A percentile compares a stretch with the other conserved stretches of the same genome.
Conservation (phyloP, 2,797 vertebrate species). For the Macrochelys suwanniensis region DNA sequence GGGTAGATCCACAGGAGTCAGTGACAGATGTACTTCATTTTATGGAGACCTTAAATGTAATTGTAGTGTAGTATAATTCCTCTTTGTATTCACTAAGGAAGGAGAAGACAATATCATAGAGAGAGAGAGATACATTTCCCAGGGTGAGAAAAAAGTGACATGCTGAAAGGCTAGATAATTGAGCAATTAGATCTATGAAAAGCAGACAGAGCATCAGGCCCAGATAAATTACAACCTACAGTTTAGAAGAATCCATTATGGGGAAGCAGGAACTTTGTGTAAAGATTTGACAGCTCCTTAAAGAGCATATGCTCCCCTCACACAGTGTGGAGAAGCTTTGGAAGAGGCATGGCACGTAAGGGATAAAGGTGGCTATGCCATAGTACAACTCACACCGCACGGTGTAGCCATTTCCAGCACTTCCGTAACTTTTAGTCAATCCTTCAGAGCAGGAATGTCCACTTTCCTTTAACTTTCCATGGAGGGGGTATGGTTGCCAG, state of each 20-base stretch:
- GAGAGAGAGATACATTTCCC: conserved; percentile 37
- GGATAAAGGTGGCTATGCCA: too few relatives aligned
- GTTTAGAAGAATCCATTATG: conserved; percentile 9
- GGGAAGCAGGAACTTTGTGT: neutral
- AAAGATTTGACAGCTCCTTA: neutral
- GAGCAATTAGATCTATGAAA: conserved; percentile 52
- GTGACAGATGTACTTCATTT: neutral
- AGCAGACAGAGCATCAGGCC: conserved; percentile 1
- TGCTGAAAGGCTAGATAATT: conserved; percentile 45
- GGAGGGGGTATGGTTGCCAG: neutral
- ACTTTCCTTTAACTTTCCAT: neutral
- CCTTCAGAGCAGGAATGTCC: neutral
- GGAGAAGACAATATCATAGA: conserved; percentile 25
- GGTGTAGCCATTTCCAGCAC: neutral
- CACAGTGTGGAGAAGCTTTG: too few relatives aligned
- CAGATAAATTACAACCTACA: neutral
- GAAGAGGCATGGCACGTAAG: too few relatives aligned
- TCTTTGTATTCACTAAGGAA: conserved; percentile 36
- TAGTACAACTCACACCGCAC: neutral
- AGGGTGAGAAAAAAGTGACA: neutral
- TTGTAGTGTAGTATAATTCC: neutral
- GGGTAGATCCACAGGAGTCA: neutral
- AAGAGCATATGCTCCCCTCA: too few relatives aligned
- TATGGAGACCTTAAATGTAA: neutral
- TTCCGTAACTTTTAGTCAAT: neutral